Evolutionary conservation across 2,113 vertebrate genomes (phyloP).

Genomic region (Excalfactoria chinensis): DNA sequence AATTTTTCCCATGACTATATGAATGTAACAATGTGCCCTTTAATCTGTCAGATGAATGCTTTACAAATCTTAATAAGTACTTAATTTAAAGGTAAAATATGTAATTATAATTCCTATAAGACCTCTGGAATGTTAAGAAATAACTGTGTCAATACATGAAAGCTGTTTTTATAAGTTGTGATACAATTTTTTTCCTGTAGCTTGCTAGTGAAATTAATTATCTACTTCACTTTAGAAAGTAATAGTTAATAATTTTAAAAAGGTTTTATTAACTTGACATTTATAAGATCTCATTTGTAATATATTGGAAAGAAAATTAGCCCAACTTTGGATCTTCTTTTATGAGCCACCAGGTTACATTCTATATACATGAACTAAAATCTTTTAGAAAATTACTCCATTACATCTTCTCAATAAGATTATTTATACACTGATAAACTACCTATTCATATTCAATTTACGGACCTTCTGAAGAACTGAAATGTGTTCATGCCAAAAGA

Average conservation of each 20-base stretch:
- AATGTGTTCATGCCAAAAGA: not conserved
- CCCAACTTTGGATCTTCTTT: conserved; percentile 1
- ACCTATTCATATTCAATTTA: not conserved
- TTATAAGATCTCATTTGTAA: conserved; percentile 24
- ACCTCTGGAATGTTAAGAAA: not conserved
- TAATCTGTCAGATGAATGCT: not conserved
- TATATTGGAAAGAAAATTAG: conserved; percentile 35
- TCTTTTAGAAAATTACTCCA: not conserved
- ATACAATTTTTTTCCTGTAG: not conserved
- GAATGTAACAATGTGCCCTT: not conserved
- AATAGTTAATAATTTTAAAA: conserved; percentile 50
- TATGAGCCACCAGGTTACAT: conserved; percentile 7
- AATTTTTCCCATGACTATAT: not conserved
- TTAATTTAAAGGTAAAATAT: not conserved
- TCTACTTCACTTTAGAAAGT: conserved; percentile 9
- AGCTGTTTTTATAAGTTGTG: not conserved
- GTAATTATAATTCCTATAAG: not conserved
- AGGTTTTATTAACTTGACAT: conserved; percentile 14
- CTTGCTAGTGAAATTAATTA: not conserved
- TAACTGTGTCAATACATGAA: not conserved
- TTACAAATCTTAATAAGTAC: not conserved
- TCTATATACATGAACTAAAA: conserved; percentile 38
- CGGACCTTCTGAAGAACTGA: not conserved
- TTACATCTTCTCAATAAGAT: not conserved
- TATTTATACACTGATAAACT: not conserved